These are phyloP conservation scores for Octonoba sinensis DNA, from an alignment of 2,888 invertebrate species.

Conservation along the genomic window DNA sequence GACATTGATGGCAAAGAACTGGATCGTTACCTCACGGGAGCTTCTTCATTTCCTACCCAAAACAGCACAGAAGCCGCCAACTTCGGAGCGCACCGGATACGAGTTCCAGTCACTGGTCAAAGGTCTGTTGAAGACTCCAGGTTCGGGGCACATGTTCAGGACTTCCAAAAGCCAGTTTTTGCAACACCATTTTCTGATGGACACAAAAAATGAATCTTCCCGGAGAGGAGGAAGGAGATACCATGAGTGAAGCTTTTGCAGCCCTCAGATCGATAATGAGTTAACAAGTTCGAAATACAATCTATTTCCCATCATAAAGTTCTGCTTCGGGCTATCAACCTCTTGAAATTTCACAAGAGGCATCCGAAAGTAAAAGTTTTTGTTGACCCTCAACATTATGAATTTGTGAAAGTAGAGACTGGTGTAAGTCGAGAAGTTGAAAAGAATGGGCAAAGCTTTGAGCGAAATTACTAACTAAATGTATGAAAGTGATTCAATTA, in stretches of 20 bases:
- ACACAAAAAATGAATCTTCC: constrained; percentile 20
- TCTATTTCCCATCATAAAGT: not conserved
- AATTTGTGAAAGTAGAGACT: not conserved
- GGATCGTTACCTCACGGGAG: constrained; percentile 48
- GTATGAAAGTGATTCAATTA: too few relatives aligned
- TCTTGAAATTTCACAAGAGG: too few relatives aligned
- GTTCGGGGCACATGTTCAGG: constrained; percentile 35
- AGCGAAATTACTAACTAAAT: too few relatives aligned
- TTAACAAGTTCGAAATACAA: constrained; percentile 12
- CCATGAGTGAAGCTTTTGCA: constrained; percentile 58
- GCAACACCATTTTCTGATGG: constrained; percentile 26
- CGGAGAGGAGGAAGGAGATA: constrained; percentile 40
- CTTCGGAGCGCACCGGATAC: too few relatives aligned
- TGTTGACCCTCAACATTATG: not conserved
- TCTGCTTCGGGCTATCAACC: too few relatives aligned
- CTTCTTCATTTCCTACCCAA: constrained; percentile 3
- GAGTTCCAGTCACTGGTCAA: too few relatives aligned
- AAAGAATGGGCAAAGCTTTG: not conserved
- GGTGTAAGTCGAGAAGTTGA: not conserved
- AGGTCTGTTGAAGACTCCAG: not conserved
- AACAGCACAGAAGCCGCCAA: not conserved
- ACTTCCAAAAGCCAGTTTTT: constrained; percentile 29
- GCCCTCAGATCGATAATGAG: constrained; percentile 58
- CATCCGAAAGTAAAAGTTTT: not conserved
- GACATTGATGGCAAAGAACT: constrained; percentile 59